Conservation (phyloP, 1,140 invertebrate genomes). For the Drosophila bifasciata region DNA sequence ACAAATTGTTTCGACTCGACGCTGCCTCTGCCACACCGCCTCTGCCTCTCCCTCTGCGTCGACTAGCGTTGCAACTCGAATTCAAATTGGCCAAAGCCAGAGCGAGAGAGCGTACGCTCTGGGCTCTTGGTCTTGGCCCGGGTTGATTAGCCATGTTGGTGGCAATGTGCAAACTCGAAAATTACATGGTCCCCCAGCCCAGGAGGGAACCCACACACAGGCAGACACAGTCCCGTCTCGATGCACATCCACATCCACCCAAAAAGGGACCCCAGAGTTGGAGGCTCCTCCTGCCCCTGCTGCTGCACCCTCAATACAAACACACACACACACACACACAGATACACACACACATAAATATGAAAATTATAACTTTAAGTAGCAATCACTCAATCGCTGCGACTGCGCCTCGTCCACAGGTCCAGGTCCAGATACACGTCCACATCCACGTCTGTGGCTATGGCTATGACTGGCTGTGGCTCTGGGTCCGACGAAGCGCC, state of each 20-base stretch:
- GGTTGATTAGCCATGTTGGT: constrained; percentile 78
- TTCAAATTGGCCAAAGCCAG: constrained; percentile 70
- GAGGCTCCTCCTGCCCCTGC: constrained; percentile 1
- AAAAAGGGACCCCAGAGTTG: constrained; percentile 45
- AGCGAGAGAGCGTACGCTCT: constrained; percentile 3
- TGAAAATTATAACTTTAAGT: constrained; percentile 84
- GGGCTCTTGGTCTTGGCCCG: constrained; percentile 51
- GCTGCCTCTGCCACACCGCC: constrained; percentile 1
- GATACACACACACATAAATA: constrained; percentile 78
- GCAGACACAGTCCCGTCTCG: constrained; percentile 6
- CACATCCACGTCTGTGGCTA: constrained; percentile 13
- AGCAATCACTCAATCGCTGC: constrained; percentile 84
- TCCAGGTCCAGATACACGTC: constrained; percentile 20
- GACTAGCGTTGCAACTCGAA: constrained; percentile 29
- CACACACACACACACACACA: constrained; percentile 61
- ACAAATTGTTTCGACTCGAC: constrained; percentile 76
- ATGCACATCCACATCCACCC: constrained; percentile 58
- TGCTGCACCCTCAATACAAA: constrained; percentile 32
- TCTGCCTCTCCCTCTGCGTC: not conserved
- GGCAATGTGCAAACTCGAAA: constrained; percentile 83
- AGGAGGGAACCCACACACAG: constrained; percentile 44
- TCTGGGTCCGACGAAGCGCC: constrained; percentile 22
- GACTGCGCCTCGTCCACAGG: constrained; percentile 48
- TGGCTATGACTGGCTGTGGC: constrained; percentile 18
- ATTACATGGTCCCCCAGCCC: constrained; percentile 69